phyloP scores from a whole-genome alignment of 2,797 vertebrate genomes.

The Tapirus indicus region DNA sequence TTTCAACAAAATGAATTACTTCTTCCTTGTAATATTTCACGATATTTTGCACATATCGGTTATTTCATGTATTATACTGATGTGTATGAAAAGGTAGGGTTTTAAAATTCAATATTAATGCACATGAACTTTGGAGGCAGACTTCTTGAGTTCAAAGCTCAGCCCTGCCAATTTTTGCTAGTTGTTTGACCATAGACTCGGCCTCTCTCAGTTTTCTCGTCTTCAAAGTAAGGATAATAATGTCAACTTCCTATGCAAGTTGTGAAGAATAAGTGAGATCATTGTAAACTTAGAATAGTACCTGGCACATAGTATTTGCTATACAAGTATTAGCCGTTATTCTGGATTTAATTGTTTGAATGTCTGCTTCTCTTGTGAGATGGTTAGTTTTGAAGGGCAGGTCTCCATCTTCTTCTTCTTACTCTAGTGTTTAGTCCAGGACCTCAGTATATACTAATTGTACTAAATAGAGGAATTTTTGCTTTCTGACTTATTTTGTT shows the following conservation, averaged over 20 bases:
- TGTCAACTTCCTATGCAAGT: not conserved
- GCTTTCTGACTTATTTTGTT: not conserved
- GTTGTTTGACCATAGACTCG: not conserved
- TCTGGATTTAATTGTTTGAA: not conserved
- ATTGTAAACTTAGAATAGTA: constrained; percentile 2
- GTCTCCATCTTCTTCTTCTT: not conserved
- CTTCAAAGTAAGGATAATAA: not conserved
- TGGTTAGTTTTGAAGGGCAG: not conserved
- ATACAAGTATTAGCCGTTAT: not conserved
- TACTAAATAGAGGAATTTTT: not conserved
- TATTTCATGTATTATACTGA: not conserved
- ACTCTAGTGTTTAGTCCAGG: not conserved
- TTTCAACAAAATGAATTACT: not conserved
- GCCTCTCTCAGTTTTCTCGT: not conserved
- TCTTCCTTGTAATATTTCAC: not conserved
- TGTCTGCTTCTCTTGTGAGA: not conserved
- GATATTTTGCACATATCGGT: not conserved
- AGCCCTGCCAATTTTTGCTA: not conserved
- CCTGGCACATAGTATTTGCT: not conserved
- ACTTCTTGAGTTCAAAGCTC: not conserved
- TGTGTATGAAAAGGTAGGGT: not conserved
- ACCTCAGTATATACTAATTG: not conserved
- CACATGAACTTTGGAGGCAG: not conserved
- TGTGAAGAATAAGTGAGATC: not conserved
- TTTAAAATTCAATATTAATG: not conserved